Conservation (phyloP, 2,888 invertebrate species). For the Pinctada fucata region DNA sequence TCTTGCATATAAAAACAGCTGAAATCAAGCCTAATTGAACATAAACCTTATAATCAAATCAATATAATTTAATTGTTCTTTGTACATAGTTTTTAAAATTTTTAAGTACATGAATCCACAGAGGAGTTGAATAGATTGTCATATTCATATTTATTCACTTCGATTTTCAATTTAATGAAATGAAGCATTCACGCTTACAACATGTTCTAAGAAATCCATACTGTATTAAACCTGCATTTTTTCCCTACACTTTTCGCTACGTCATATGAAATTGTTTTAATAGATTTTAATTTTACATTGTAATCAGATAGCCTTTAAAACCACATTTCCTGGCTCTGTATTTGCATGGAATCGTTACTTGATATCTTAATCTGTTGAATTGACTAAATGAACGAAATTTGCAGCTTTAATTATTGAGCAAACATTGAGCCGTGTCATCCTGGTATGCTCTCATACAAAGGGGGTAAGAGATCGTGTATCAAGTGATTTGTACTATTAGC, state of each 20-base stretch:
- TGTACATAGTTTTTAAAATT: neutral
- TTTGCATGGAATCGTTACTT: no score
- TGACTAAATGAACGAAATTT: no score
- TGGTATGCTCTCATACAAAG: no score
- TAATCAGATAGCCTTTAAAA: neutral
- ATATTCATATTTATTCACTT: neutral
- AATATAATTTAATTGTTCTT: constrained; percentile 26
- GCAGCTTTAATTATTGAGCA: no score
- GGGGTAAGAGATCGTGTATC: no score
- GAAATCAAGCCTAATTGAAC: constrained; percentile 29
- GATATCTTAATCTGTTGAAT: no score
- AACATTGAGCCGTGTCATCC: no score
- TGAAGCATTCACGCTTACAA: neutral
- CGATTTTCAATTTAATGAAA: neutral
- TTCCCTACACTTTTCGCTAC: neutral
- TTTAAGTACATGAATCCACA: neutral
- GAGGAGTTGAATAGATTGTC: neutral
- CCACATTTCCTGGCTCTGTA: no score
- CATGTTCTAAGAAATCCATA: neutral
- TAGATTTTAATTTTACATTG: neutral
- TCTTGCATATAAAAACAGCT: constrained; percentile 8
- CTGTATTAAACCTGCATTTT: neutral
- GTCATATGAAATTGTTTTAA: neutral
- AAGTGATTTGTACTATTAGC: no score
- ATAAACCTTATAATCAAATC: constrained; percentile 30